Evolutionary conservation across 1,140 invertebrate species (phyloP).

Genomic region (Sogatella furcifera): DNA sequence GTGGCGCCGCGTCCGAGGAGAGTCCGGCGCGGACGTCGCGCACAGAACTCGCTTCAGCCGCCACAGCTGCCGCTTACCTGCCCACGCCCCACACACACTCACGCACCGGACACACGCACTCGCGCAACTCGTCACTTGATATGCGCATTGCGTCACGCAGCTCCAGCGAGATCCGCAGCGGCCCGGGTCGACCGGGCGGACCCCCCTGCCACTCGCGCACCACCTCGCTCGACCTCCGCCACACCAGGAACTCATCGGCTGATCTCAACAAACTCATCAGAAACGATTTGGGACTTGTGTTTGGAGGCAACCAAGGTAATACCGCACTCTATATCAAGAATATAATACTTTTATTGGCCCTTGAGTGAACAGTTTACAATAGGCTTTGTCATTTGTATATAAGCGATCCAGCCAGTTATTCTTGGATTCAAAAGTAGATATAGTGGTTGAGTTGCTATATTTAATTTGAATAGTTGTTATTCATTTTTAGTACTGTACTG

Average conservation of each 20-base stretch:
- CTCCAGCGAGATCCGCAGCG: conserved; percentile 30
- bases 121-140: conserved; percentile 70
- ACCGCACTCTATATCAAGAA: conserved; percentile 9
- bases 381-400: too few species aligned
- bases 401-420: too few species aligned
- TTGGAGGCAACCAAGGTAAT: conserved; percentile 46
- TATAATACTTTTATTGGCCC: too few species aligned
- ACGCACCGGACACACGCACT: conserved; percentile 36
- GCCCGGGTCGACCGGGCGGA: conserved; percentile 18
- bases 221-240: conserved; percentile 69
- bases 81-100: conserved; percentile 13
- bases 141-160: conserved; percentile 43
- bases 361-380: background rate
- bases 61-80: conserved; percentile 1
- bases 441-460: too few species aligned
- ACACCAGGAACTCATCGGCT: conserved; percentile 63
- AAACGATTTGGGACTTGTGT: conserved; percentile 57
- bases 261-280: conserved; percentile 63
- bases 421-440: too few species aligned
- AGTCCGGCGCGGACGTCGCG: background rate
- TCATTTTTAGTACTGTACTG: too few species aligned
- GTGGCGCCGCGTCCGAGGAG: background rate
- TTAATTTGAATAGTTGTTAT: too few species aligned
- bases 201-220: conserved; percentile 58
- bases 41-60: background rate